These are phyloP conservation scores for Ormyrus nitidulus DNA, from an alignment of 2,888 invertebrate species.

Conservation along the genomic window DNA sequence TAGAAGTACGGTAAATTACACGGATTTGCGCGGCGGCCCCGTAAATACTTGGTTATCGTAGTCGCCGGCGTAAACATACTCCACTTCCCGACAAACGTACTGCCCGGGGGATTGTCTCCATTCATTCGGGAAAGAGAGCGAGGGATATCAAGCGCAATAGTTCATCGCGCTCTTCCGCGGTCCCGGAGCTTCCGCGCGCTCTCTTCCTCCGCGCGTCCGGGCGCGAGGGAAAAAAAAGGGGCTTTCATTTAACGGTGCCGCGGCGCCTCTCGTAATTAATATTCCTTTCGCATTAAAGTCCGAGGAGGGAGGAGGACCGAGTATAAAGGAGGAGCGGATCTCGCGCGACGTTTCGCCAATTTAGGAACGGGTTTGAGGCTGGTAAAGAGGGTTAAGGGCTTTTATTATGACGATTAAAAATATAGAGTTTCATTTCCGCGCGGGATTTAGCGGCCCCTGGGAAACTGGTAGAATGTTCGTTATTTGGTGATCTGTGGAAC, in stretches of 20 bases:
- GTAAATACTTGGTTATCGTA: slow-evolving; percentile 74
- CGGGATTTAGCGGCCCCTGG: slow-evolving; percentile 8
- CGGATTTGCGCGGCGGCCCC: slow-evolving; percentile 65
- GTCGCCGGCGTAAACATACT: slow-evolving; percentile 58
- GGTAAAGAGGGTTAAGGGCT: background rate
- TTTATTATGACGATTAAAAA: slow-evolving; percentile 14
- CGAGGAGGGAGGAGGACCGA: slow-evolving; percentile 8
- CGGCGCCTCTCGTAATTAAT: slow-evolving; percentile 46
- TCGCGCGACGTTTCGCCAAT: slow-evolving; percentile 21
- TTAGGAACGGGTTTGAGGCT: slow-evolving; percentile 16
- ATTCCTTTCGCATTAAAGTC: slow-evolving; percentile 46
- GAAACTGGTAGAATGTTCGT: slow-evolving; percentile 12
- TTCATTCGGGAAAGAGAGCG: slow-evolving; percentile 64
- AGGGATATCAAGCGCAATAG: slow-evolving; percentile 73
- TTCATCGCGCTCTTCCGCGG: slow-evolving; percentile 60
- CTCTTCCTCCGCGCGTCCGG: background rate
- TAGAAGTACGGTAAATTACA: slow-evolving; percentile 67
- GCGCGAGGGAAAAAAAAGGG: background rate
- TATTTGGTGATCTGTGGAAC: background rate
- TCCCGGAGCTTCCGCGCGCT: background rate
- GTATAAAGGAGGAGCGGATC: slow-evolving; percentile 26
- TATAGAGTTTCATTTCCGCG: slow-evolving; percentile 16
- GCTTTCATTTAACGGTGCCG: slow-evolving; percentile 38
- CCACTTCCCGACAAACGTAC: slow-evolving; percentile 57
- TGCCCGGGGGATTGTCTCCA: slow-evolving; percentile 61